Evolutionary conservation across 1,140 invertebrate species (phyloP), one percentile per base, ranked within the genome.

Genomic region (Epicauta chinensis): DNA sequence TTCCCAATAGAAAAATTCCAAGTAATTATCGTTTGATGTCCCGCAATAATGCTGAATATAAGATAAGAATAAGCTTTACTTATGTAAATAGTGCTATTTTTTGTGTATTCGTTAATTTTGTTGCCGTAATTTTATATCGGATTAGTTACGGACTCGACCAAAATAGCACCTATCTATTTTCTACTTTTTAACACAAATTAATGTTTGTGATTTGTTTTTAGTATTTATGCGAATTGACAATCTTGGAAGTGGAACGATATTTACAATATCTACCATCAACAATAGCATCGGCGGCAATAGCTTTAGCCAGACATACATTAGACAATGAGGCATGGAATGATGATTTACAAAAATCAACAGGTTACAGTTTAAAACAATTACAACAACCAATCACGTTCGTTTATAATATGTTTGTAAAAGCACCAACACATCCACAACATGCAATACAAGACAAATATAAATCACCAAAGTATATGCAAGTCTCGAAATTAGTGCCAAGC

Each of bases 211-310:
- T n/a, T n/a, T n/a, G n/a, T n/a, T 66, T 59, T 54, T 35, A 94
- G 89, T 96, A 89, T 66, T 76, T 96, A 37, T 81, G 84, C 46
- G 92, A 97, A 72, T 66, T 96, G 55, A 83, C 89, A 2, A 73
- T 97, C 51, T 69, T 97, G 55, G 91, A 96, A 65, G 84, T 82
- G 6, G 90, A 95, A 56, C 83, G 86, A 0, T 97, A 86, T 69
- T 74, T 95, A 39, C 78, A 84, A 54, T 93, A 79, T 71, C 71
- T 85, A 48, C 90, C 93, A n/a, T 96, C 92, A 29, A 65, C 86
- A 23, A 81, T 96, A 46, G 91, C 91, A 12, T 82, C 90, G 11
- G 79, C 86, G 38, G 80, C 89, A 2, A 72, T 94, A 17, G 89
- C 86, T 49, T 74, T 94, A n/a, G 86, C 91, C 0, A 81, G 86